phyloP scores from a whole-genome alignment of 2,888 invertebrate species.

The Ceramica pisi region DNA sequence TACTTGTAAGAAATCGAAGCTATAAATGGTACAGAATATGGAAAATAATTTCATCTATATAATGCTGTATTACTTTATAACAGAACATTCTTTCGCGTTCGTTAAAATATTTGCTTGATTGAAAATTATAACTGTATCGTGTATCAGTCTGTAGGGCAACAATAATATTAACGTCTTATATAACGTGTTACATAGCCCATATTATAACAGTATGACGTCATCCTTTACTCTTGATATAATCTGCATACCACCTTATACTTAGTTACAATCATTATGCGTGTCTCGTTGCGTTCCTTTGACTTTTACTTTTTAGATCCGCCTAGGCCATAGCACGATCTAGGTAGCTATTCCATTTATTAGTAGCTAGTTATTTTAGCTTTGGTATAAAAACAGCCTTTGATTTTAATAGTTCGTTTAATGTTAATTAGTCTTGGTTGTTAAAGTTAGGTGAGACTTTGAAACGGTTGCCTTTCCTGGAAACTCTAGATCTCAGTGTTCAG shows the following conservation, averaged over 20 bases:
- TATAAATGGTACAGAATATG: neutral
- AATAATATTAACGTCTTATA: constrained; percentile 34
- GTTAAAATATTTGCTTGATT: constrained; percentile 3
- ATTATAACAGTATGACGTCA: constrained; percentile 43
- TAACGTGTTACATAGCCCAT: constrained; percentile 33
- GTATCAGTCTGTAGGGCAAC: constrained; percentile 19
- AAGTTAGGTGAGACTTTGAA: neutral
- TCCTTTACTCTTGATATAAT: constrained; percentile 47
- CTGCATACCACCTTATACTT: constrained; percentile 53
- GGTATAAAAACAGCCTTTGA: neutral
- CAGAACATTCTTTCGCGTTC: neutral
- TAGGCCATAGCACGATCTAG: constrained; percentile 19
- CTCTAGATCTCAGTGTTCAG: neutral
- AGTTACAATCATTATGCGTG: constrained; percentile 43
- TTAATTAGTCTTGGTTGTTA: constrained; percentile 11
- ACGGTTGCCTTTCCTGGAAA: neutral
- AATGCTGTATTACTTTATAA: neutral
- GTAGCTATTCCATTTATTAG: constrained; percentile 15
- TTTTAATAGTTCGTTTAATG: constrained; percentile 17
- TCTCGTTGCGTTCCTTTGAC: constrained; percentile 34
- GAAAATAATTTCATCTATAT: neutral
- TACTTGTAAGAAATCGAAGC: too few species aligned
- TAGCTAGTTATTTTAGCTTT: constrained; percentile 1
- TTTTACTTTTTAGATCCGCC: constrained; percentile 58
- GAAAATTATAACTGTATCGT: constrained; percentile 11